Evolutionary conservation across 2,113 vertebrate species (phyloP).

Genomic region (Eulemur rufifrons): DNA sequence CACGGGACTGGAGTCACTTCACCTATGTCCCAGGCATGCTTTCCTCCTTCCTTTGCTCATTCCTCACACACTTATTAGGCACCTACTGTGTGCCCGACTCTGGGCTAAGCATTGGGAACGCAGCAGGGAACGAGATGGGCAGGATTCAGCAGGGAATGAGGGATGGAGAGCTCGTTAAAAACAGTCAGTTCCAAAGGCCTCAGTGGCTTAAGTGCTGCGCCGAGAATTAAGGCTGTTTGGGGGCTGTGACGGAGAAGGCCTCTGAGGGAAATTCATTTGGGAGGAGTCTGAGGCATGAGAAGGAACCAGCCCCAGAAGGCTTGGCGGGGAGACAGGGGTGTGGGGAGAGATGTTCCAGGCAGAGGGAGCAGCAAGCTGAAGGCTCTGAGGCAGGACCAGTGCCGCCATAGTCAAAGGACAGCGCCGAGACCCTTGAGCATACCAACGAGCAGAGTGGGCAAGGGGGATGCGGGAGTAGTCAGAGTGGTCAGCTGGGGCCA

Average conservation of each 20-base stretch:
- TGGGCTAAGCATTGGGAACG: neutral
- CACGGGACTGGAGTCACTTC: neutral
- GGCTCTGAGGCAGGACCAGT: neutral
- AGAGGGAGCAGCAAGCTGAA: neutral
- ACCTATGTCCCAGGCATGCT: neutral
- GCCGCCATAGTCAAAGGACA: neutral
- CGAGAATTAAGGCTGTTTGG: neutral
- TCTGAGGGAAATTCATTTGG: neutral
- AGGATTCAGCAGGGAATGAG: neutral
- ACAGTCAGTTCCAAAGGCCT: neutral
- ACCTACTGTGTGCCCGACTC: slow-evolving; percentile 13
- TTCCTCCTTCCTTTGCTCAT: slow-evolving; percentile 54
- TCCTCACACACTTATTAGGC: slow-evolving; percentile 45
- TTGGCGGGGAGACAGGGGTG: neutral
- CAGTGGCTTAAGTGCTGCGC: neutral
- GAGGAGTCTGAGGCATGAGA: neutral
- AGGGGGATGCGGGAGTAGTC: neutral
- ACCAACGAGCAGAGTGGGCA: neutral
- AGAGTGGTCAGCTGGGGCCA: neutral
- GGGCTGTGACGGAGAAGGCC: neutral
- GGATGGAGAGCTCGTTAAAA: neutral
- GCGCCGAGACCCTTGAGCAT: neutral
- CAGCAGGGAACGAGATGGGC: neutral
- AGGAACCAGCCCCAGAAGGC: neutral
- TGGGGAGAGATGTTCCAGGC: neutral